Evolutionary conservation across 1,140 invertebrate genomes (phyloP), one percentile per base, ranked within the genome.

Genomic region (Pogonus chalceus): DNA sequence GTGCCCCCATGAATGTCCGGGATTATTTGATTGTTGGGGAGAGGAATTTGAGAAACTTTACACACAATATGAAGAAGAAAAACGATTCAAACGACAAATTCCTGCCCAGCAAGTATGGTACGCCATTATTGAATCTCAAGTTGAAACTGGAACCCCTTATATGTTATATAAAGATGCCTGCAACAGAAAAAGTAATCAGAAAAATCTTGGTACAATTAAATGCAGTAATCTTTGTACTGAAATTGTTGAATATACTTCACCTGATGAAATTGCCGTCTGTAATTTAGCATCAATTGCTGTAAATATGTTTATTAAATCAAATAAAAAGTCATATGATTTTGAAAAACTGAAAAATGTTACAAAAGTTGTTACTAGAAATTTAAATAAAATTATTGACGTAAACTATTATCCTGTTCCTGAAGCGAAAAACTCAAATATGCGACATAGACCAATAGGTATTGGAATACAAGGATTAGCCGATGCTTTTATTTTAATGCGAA

Each of bases 161-260:
- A 98, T 99, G 91, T 71, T 94, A 0, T 98, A 96, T 67, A 98
- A 98, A 73, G 97, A 99, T 76, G 81, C 92, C 14, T 98, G 96
- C 64, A 99, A 99, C 68, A 74, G 86, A 7, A 99, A 99, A 75
- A 93, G 90, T 49, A 99, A 99, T 72, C 97, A 99, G 67, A 85
- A 99, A 72, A 98, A 99, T 75, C 70, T 99, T 18, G 97, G 96
- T 22, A 99, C 96, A 2, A 98, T 99, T 56, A 97, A 96, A 73
- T 95, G 94, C 69, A 96, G 92, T 57, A 99, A 99, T 73, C 75
- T 99, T 14, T 99, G 96, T 68, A 98, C 96, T 0, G 97, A 99
- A 80, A 93, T 99, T 65, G 82, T 99, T 1, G 85, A 98, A 71
- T 98, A 96, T 68, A 89, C 86, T 12, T 83, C 88, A 35, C 75